These are phyloP conservation scores for Chionomys nivalis DNA, from an alignment of 2,113 vertebrate genomes.

Conservation along the genomic window DNA sequence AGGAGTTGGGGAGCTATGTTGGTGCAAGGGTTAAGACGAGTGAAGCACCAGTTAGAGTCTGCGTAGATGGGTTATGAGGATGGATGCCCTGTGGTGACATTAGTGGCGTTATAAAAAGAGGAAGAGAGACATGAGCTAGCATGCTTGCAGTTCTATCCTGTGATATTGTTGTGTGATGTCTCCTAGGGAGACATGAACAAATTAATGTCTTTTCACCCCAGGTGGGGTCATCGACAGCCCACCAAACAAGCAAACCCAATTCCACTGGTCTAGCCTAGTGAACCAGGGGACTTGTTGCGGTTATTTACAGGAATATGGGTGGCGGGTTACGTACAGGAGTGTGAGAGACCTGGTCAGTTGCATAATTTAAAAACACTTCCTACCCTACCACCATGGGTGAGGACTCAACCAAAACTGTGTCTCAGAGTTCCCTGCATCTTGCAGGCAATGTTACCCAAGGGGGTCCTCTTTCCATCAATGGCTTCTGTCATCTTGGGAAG, in stretches of 20 bases:
- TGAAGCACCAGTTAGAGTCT: neutral
- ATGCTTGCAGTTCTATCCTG: neutral
- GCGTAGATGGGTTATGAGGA: neutral
- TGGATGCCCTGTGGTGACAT: neutral
- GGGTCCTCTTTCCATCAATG: too few species aligned
- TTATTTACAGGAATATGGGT: neutral
- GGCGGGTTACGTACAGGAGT: too few species aligned
- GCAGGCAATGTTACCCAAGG: too few species aligned
- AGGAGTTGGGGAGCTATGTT: neutral
- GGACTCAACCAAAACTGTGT: neutral
- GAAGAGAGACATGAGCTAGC: neutral
- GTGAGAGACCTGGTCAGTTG: neutral
- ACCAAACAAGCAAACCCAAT: neutral
- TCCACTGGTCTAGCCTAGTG: neutral
- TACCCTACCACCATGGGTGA: too few species aligned
- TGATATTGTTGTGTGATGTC: neutral
- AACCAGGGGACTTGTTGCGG: neutral
- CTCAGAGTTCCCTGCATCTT: too few species aligned
- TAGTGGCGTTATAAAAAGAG: neutral
- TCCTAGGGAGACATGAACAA: neutral
- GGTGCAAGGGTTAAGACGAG: too few species aligned
- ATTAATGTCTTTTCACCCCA: neutral
- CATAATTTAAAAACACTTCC: neutral
- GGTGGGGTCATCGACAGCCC: neutral
- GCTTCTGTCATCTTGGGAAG: neutral